phyloP scores from a whole-genome alignment of 2,797 vertebrate genomes.

The Enoplosus armatus region DNA sequence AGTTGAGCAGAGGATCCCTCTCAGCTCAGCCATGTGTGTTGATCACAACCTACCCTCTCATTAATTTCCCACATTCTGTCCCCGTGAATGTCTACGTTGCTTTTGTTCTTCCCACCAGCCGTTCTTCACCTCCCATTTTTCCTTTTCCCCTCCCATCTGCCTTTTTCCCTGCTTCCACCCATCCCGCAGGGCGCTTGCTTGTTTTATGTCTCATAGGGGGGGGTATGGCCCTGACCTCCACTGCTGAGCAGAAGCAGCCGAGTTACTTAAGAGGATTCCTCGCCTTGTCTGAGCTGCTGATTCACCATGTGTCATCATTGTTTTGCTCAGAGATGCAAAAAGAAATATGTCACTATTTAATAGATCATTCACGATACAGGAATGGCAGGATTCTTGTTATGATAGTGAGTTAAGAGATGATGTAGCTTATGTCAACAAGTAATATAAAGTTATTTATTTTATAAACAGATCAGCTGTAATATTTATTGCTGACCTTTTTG shows the following conservation, averaged over 20 bases:
- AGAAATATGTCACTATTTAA: conserved; percentile 30
- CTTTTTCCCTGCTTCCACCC: conserved; percentile 53
- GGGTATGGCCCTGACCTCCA: conserved; percentile 60
- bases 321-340: conserved; percentile 61
- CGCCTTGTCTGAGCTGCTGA: conserved; percentile 76
- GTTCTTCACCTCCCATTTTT: conserved; percentile 48
- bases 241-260: conserved; percentile 53
- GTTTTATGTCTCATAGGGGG: conserved; percentile 52
- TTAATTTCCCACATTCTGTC: conserved; percentile 43
- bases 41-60: conserved; percentile 28
- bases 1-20: conserved; percentile 24
- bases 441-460: neutral
- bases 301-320: conserved; percentile 74
- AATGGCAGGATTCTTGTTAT: conserved; percentile 37
- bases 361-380: conserved; percentile 19
- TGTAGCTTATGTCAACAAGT: conserved; percentile 3
- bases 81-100: conserved; percentile 20
- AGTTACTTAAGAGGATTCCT: conserved; percentile 80
- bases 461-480: neutral
- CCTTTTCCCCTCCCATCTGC: conserved; percentile 41
- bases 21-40: conserved; percentile 8
- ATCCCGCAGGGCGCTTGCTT: conserved; percentile 63
- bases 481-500: conserved; percentile 2
- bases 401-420: conserved; percentile 15
- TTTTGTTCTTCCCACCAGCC: conserved; percentile 48